Conservation (phyloP, 2,888 invertebrate species). For the Hecatera dysodea region DNA sequence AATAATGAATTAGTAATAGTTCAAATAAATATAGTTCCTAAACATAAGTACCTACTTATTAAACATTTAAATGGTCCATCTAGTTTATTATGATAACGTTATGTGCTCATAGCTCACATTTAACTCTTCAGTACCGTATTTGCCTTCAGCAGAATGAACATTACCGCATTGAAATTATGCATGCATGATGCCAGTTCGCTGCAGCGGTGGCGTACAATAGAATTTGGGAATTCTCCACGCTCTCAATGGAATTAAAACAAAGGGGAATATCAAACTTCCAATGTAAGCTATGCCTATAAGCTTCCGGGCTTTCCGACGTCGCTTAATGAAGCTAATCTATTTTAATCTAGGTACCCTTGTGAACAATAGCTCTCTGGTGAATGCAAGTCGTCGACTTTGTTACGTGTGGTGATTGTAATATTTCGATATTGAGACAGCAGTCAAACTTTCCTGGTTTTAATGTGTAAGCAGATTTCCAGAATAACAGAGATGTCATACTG, state of each 20-base stretch:
- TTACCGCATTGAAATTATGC: constrained; percentile 74
- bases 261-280: constrained; percentile 68
- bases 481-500: background rate
- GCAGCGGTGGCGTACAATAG: constrained; percentile 75
- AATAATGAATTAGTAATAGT: no score
- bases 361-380: constrained; percentile 9
- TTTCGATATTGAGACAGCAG: background rate
- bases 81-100: constrained; percentile 14
- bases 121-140: constrained; percentile 55
- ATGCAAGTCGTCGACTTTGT: background rate
- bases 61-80: constrained; percentile 1
- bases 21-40: no score
- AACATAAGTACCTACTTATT: background rate
- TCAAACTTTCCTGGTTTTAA: background rate
- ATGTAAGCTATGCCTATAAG: constrained; percentile 66
- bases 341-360: constrained; percentile 35
- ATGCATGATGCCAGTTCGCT: constrained; percentile 75
- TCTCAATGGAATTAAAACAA: constrained; percentile 79
- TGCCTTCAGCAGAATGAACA: constrained; percentile 76
- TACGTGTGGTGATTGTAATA: background rate
- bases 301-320: constrained; percentile 53
- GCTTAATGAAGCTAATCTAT: constrained; percentile 55
- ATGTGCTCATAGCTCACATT: constrained; percentile 21
- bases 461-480: background rate
- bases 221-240: constrained; percentile 79